Evolutionary conservation across 2,113 vertebrate species (phyloP), one percentile per base, ranked within the genome.

Genomic region (Hypomesus transpacificus): DNA sequence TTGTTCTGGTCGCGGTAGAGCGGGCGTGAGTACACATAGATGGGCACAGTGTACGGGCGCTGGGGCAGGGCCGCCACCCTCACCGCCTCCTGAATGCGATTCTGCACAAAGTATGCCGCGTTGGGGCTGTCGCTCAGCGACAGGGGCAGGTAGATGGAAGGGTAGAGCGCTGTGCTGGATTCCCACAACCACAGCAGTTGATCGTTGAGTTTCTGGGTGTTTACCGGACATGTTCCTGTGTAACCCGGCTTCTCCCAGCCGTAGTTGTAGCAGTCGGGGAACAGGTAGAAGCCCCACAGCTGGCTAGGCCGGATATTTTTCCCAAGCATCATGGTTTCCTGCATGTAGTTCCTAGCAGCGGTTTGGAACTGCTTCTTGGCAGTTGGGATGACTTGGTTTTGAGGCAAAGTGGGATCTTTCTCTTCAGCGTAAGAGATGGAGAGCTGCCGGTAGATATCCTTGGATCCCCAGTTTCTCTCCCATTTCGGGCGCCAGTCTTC

Each of bases 241-340:
- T 97, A 99, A 79, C 69, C 84, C 3, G 89, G 13, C n/a, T 82
- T 65, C 0, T 76, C n/a, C 80, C 95, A 98, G 80, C 91, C 88
- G 0, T 97, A 94, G 88, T 98, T 99, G 81, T 91, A 93, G 85
- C 97, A 99, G 84, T 98, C 94, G 0, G 97, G 96, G 78, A 95
- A 97, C 72, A 98, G 92, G 87, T 98, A 98, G 86, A 89, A 98
- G 3, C 97, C 97, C 96, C 96, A 99, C 31, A 92, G 91, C 4
- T 92, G 91, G 46, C 72, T 90, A 2, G 97, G 96, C 39, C 94
- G 90, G 74, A 89, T 82, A 0, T 50, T 22, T 0, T 75, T 75
- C 0, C 86, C 92, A 0, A 88, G 77, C 13, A 60, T 72, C 14
- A 93, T 73, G 13, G 91, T 93, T 39, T 82, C 76, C 58, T 86